phyloP scores from a whole-genome alignment of 2,113 vertebrate species.

The Aldabrachelys gigantea region DNA sequence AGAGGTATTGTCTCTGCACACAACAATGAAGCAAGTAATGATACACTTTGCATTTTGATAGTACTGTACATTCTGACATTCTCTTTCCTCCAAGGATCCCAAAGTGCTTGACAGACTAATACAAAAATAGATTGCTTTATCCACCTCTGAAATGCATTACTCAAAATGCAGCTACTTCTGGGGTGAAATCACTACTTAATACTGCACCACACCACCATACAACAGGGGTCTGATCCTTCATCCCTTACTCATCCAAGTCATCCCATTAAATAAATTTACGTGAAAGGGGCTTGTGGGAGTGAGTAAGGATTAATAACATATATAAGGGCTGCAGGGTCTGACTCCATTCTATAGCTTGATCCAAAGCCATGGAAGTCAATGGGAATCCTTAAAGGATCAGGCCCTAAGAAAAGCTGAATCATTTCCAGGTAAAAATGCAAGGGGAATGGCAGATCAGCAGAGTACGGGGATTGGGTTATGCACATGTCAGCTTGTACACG shows the following conservation, averaged over 20 bases:
- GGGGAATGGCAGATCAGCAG: not conserved
- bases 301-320: conserved; percentile 35
- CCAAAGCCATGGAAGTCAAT: conserved; percentile 49
- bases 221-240: conserved; percentile 16
- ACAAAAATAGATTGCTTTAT: not conserved
- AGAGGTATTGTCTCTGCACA: not conserved
- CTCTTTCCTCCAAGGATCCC: not conserved
- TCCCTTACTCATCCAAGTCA: conserved; percentile 17
- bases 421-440: conserved; percentile 45
- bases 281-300: not conserved
- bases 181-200: conserved; percentile 48
- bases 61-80: not conserved
- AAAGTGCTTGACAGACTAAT: not conserved
- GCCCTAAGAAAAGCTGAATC: conserved; percentile 49
- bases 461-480: conserved; percentile 42
- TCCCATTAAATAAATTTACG: conserved; percentile 37
- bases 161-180: not conserved
- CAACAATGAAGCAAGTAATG: not conserved
- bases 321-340: conserved; percentile 5
- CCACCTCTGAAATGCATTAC: not conserved
- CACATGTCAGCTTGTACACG: not conserved
- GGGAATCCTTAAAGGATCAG: conserved; percentile 50
- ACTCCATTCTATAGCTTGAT: conserved; percentile 25
- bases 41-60: not conserved
- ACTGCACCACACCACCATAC: not conserved